Evolutionary conservation across 2,888 invertebrate species (phyloP), one percentile per base, ranked within the genome.

Genomic region (Morpho helenor): DNA sequence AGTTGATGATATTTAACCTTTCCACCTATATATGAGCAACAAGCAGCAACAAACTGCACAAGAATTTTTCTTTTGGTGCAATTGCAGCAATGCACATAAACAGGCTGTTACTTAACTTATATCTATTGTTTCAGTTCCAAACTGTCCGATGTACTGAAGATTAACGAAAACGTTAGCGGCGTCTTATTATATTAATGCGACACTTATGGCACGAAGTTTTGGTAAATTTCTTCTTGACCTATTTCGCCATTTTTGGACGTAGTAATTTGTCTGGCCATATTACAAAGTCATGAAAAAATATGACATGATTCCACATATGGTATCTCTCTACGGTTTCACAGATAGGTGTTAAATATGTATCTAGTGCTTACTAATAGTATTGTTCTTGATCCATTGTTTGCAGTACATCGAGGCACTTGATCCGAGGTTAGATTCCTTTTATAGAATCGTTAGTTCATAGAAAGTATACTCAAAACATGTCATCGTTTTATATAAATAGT

Each of bases 361-460:
- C 60, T 56, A 60, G 58, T 49, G 49, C 61, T 52, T 60, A 67
- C 72, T 80, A 82, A 84, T 75, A 83, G 73, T 74, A 77, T 82
- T 84, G 83, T 82, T 83, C 79, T 78, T 75, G 73, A 68, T 69
- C 66, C 65, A 73, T 75, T 76, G 75, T 78, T 62, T 66, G 60
- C 49, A 52, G 39, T 53, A 44, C 50, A 51, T 43, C 57, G 47
- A 45, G 57, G 57, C 51, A 50, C 61, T 56, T 49, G 52, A 49
- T 46, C 23, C 55, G 54, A 55, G 59, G 55, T 50, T 51, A 55
- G 10, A 4, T 22, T 47, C 46, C 31, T 31, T 31, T 31, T 31
- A 31, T 31, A 31, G 31, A 31, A 31, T 31, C 31, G 5, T 31
- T 31, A 31, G 4, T 31, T 31, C 4, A 31, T 31, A 31, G 31